Evolutionary conservation across 1,140 invertebrate genomes (phyloP), one percentile per base, ranked within the genome.

Genomic region (Colletes gigas): DNA sequence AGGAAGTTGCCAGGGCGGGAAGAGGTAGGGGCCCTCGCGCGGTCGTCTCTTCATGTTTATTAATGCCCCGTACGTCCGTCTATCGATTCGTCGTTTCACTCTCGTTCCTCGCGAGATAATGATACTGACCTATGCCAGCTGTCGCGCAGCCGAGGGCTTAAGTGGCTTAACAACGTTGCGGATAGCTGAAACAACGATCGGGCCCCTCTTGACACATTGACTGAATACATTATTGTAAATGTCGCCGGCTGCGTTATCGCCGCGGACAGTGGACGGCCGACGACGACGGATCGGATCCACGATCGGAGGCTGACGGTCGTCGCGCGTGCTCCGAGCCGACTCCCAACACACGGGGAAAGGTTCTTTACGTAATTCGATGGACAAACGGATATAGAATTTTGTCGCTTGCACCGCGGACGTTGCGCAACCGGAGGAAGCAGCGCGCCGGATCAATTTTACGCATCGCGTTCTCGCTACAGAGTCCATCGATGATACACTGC

Each of bases 81-180:
- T 85, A 90, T 90, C 88, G 89, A 91, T 90, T 90, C 78, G 65
- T 71, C 83, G 73, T 83, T 88, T 90, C 88, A 91, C 89, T 91
- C 85, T 92, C 85, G 85, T 89, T 91, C 87, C 90, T 87, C 79
- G 70, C 69, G 83, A 87, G 85, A 90, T 92, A 91, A 91, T 90
- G 89, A 89, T 89, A 89, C 88, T 90, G 89, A 92, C 90, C 90
- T 91, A 91, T 88, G 90, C 88, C 87, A 90, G 86, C 85, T 87
- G 85, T 87, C 85, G 84, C 84, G 63, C 76, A 83, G 74, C 54
- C 57, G 67, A 63, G 72, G 68, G 82, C 82, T 86, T 86, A 86
- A 86, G 85, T 86, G 85, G 85, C 85, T 86, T 86, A 86, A 86
- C 84, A 86, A 79, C 84, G 68, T 75, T 57, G 77, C 76, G 76